Conservation (phyloP, 1,140 invertebrate species). For the Gonatopus flavifemur region DNA sequence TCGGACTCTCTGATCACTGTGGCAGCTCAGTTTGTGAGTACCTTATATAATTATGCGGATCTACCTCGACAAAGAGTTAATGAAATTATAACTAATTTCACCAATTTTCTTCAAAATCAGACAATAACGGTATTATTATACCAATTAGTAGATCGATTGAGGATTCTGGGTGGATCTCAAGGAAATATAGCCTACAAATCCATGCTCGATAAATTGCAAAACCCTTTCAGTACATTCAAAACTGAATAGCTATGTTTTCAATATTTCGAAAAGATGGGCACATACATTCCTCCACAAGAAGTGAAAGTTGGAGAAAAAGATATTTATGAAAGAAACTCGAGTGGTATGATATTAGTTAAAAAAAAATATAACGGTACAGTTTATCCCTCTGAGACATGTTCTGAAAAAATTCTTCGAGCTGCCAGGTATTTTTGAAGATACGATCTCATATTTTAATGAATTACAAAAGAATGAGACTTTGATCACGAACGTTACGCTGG, state of each 20-base stretch:
- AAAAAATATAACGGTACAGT: background rate
- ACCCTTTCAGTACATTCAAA: background rate
- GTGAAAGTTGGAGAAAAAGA: background rate
- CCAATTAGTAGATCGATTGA: background rate
- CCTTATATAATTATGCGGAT: background rate
- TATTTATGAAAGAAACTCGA: background rate
- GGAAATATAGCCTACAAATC: background rate
- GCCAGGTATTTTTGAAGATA: background rate
- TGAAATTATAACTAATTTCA: background rate
- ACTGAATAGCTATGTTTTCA: background rate
- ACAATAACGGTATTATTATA: background rate
- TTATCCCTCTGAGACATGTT: background rate
- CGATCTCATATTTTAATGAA: background rate
- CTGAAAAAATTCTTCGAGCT: conserved; percentile 1
- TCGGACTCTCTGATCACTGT: background rate
- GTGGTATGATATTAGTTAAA: background rate
- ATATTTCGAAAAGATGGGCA: background rate
- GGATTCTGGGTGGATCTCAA: background rate
- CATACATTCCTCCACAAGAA: conserved; percentile 5
- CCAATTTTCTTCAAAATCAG: background rate
- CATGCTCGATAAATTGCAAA: background rate
- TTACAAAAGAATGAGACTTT: background rate
- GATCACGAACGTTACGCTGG: background rate
- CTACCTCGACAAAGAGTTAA: background rate
- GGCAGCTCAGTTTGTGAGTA: background rate